A percentile compares a stretch with the other conserved stretches of the same genome.
phyloP scores from a whole-genome alignment of 2,888 invertebrate species.

The Rhagophthalmus giganteus region DNA sequence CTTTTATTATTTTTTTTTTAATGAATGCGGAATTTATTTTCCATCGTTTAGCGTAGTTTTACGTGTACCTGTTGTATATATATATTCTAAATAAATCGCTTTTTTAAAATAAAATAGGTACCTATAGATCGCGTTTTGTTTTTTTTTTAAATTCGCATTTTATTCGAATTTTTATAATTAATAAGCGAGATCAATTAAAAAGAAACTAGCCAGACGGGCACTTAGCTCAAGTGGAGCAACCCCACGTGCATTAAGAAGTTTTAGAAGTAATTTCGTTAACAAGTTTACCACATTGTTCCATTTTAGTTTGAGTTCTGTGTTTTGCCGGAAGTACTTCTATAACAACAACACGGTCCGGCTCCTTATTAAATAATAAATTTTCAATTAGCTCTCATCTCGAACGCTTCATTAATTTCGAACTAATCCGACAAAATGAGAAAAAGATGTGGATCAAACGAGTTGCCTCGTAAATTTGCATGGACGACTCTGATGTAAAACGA shows the following conservation, averaged over 20 bases:
- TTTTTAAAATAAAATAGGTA: no score
- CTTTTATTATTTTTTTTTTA: no score
- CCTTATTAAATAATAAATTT: slow-evolving; percentile 35
- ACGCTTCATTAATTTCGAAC: slow-evolving; percentile 32
- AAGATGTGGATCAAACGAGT: slow-evolving; percentile 27
- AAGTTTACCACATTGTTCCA: slow-evolving; percentile 24
- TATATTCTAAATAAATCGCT: no score
- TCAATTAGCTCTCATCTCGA: slow-evolving; percentile 32
- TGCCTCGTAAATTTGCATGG: slow-evolving; percentile 24
- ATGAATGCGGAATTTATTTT: no score
- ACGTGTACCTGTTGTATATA: no score
- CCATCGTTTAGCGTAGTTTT: no score
- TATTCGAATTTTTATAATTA: slow-evolving; percentile 6
- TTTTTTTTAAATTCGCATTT: background rate
- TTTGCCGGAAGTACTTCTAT: slow-evolving; percentile 23
- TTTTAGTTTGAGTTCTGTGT: slow-evolving; percentile 18
- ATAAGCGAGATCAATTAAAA: slow-evolving; percentile 15
- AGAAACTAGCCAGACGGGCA: slow-evolving; percentile 20
- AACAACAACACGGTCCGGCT: slow-evolving; percentile 29
- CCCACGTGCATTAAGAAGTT: slow-evolving; percentile 26
- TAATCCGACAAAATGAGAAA: slow-evolving; percentile 28
- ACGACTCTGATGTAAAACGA: slow-evolving; percentile 26
- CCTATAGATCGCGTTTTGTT: no score
- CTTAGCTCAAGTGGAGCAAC: slow-evolving; percentile 19
- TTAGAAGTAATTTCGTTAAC: slow-evolving; percentile 27